Evolutionary conservation across 2,797 vertebrate genomes (phyloP).

Genomic region (Gymnodraco acuticeps): DNA sequence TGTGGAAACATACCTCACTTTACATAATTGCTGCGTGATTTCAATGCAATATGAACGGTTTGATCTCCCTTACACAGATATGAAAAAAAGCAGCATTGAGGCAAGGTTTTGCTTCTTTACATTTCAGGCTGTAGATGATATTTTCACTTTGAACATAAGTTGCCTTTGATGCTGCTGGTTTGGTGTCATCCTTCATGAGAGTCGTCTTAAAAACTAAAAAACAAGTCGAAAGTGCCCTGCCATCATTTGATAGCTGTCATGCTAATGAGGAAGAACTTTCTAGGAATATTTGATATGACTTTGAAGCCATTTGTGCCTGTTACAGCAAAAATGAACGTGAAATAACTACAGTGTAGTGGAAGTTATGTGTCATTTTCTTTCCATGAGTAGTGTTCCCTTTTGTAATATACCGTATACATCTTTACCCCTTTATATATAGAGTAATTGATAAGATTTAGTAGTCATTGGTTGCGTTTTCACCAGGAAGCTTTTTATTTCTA

Average conservation of each 20-base stretch:
- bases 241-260: constrained; percentile 45
- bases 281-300: constrained; percentile 32
- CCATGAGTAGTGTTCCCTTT: not conserved
- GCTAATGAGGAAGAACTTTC: constrained; percentile 50
- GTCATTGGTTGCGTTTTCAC: constrained; percentile 9
- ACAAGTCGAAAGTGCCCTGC: constrained; percentile 43
- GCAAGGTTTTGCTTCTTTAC: constrained; percentile 39
- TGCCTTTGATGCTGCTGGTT: constrained; percentile 64
- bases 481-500: not conserved
- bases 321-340: constrained; percentile 14
- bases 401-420: not conserved
- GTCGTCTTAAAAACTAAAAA: constrained; percentile 50
- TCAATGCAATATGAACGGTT: constrained; percentile 26
- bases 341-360: not conserved
- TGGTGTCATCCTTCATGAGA: constrained; percentile 51
- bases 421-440: not conserved
- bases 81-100: constrained; percentile 32
- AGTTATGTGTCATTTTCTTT: constrained; percentile 6
- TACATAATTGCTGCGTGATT: constrained; percentile 23
- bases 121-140: constrained; percentile 47
- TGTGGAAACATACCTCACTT: constrained; percentile 17
- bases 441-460: not conserved
- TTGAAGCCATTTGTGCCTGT: constrained; percentile 41
- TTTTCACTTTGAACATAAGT: constrained; percentile 58
- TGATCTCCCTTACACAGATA: constrained; percentile 41